These are phyloP conservation scores for Netelia fuscicornis DNA, from an alignment of 2,888 invertebrate species.

Conservation along the genomic window DNA sequence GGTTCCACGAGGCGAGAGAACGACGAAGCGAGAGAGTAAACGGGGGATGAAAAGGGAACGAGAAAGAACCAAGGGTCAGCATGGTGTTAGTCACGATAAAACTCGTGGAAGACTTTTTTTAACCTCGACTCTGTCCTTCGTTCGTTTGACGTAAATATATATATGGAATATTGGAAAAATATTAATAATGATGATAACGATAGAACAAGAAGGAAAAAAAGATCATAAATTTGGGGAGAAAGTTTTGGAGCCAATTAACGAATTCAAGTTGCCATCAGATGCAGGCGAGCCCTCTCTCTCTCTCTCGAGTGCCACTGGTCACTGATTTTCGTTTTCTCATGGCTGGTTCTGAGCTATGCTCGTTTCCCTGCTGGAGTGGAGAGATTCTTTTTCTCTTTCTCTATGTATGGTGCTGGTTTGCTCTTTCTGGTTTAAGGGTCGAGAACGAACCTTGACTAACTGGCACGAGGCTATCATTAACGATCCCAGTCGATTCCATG, in stretches of 20 bases:
- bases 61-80: conserved; percentile 57
- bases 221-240: conserved; percentile 62
- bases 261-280: conserved; percentile 81
- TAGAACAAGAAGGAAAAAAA: conserved; percentile 11
- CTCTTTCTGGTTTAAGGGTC: conserved; percentile 71
- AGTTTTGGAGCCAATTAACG: conserved; percentile 82
- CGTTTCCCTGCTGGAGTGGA: conserved; percentile 39
- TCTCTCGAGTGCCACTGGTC: conserved; percentile 72
- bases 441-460: conserved; percentile 66
- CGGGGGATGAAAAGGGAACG: conserved; percentile 25
- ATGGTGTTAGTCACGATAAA: conserved; percentile 19
- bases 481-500: conserved; percentile 71
- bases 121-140: conserved; percentile 29
- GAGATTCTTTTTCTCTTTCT: background rate
- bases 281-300: conserved; percentile 71
- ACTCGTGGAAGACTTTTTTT: conserved; percentile 9
- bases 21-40: conserved; percentile 44
- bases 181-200: conserved; percentile 41
- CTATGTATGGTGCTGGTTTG: background rate
- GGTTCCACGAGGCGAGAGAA: conserved; percentile 68
- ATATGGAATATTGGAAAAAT: conserved; percentile 37
- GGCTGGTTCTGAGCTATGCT: conserved; percentile 23
- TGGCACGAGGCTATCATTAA: conserved; percentile 75
- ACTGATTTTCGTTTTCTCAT: conserved; percentile 57
- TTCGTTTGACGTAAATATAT: conserved; percentile 61